phyloP scores from a whole-genome alignment of 2,888 invertebrate species.

The Pyralis farinalis region DNA sequence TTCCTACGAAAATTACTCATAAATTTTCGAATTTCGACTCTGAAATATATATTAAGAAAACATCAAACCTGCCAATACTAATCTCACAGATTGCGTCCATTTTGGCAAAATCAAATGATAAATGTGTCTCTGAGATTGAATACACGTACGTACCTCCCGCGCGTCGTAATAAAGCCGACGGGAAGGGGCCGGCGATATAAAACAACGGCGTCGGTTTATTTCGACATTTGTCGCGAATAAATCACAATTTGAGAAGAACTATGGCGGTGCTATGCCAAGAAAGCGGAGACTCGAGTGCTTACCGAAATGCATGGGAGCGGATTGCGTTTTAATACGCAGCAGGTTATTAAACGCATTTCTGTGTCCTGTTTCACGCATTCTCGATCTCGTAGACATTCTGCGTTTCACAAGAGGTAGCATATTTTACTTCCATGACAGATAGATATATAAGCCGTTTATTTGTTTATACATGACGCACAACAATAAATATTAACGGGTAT shows the following conservation, averaged over 20 bases:
- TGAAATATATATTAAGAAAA: no score
- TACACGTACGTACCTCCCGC: background rate
- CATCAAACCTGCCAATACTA: background rate
- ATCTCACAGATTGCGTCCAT: background rate
- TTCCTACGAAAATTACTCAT: no score
- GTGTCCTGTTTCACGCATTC: no score
- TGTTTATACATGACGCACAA: no score
- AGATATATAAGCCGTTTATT: no score
- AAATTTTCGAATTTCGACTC: no score
- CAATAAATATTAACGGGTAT: no score
- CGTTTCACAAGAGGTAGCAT: no score
- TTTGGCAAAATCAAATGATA: background rate
- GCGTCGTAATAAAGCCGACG: conserved; percentile 14
- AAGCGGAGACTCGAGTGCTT: conserved; percentile 34
- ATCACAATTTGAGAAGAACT: conserved; percentile 71
- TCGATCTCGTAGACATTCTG: no score
- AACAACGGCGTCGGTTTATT: conserved; percentile 54
- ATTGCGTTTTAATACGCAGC: conserved; percentile 11
- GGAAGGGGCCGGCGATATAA: conserved; percentile 31
- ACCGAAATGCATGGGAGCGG: conserved; percentile 19
- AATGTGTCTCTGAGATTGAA: conserved; percentile 1
- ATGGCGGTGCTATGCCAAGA: conserved; percentile 57
- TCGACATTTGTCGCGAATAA: conserved; percentile 71
- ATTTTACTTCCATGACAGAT: no score
- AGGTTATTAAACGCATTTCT: no score